Evolutionary conservation across 2,797 vertebrate genomes (phyloP), one percentile per base, ranked within the genome.

Genomic region (Tympanoctomys barrerae): DNA sequence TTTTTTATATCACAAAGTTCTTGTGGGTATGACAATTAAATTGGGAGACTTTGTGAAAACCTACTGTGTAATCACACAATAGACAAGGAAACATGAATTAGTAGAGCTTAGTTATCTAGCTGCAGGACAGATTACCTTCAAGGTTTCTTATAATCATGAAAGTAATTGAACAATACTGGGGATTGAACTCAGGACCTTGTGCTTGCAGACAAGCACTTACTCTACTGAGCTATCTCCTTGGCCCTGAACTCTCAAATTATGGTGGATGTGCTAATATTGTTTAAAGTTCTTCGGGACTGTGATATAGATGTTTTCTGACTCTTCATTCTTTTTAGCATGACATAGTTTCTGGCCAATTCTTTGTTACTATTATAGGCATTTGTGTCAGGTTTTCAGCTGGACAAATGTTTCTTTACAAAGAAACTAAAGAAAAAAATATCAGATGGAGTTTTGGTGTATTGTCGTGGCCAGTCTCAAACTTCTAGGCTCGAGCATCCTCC

Each of bases 1-100:
- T 59, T 92, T 66, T 24, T 79, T 31, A 4, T 26, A 22, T 54
- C 46, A 73, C 16, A 73, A 70, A 9, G 7, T n/a, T 83, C 12
- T 87, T 90, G 66, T 94, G 64, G 6, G 7, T 9, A 62, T 82
- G 14, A 70, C 88, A 97, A 81, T 95, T 83, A 87, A 62, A 87
- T 28, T 85, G 57, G 89, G 52, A 59, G 87, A 33, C 22, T 59
- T 22, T 77, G 28, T 87, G 75, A 90, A 88, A 89, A 75, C 83
- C 83, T 82, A 52, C 24, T 16, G 18, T 39, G 31, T 5, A 70
- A 0, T 68, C 54, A 1, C 46, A 42, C 82, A 83, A 19, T 21
- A 49, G 68, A 61, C 75, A 80, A 87, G 54, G 83, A 66, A 94
- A 90, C 46, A 18, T 19, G 24, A 66, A 68, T 57, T 79, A 85